These are phyloP conservation scores for Protosalanx chinensis DNA, from an alignment of 2,797 vertebrate genomes.

Conservation along the genomic window DNA sequence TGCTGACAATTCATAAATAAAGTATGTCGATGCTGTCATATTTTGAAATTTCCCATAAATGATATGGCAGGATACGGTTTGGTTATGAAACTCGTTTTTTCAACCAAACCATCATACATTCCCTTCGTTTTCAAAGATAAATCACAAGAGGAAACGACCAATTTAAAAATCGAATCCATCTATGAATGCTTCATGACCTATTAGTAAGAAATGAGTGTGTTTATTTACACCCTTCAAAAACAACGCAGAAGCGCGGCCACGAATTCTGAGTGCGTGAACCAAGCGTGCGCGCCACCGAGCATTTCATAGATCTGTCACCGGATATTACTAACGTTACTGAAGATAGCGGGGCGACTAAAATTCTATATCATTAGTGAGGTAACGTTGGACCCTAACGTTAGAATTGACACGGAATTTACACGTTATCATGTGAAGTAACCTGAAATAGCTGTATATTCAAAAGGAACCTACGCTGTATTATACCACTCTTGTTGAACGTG, in stretches of 20 bases:
- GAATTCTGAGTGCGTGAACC: conserved; percentile 4
- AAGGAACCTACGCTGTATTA: not conserved
- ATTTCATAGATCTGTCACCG: conserved; percentile 38
- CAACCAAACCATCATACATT: too few species aligned
- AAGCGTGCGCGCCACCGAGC: conserved; percentile 36
- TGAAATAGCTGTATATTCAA: not conserved
- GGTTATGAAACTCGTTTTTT: too few species aligned
- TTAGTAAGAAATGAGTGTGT: not conserved
- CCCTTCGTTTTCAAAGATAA: too few species aligned
- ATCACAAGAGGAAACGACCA: too few species aligned
- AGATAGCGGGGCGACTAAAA: conserved; percentile 26
- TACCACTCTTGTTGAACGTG: not conserved
- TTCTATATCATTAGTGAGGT: not conserved
- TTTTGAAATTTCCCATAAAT: conserved; percentile 1
- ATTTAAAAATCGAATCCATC: too few species aligned
- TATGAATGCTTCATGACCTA: too few species aligned
- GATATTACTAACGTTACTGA: conserved; percentile 22
- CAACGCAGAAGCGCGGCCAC: conserved; percentile 12
- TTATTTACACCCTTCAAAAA: not conserved
- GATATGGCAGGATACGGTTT: not conserved
- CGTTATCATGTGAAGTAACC: not conserved
- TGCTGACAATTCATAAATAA: conserved; percentile 66
- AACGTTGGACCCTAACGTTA: not conserved
- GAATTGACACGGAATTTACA: not conserved
- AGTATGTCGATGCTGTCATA: conserved; percentile 31